These are phyloP conservation scores for Spizaetus ornatus DNA, from an alignment of 2,113 vertebrate species.

Conservation along the genomic window DNA sequence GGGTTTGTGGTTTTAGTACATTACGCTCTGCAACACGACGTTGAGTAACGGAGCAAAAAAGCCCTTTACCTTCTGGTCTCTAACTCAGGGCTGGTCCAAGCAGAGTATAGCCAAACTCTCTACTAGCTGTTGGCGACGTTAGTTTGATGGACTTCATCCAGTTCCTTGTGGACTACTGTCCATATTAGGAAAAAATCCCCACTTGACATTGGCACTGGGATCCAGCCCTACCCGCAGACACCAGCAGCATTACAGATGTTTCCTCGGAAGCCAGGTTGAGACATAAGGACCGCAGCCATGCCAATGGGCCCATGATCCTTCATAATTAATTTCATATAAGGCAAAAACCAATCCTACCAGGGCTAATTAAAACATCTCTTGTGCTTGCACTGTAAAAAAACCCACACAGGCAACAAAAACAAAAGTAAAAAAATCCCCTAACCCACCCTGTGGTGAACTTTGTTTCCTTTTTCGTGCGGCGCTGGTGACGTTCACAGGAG, in stretches of 20 bases:
- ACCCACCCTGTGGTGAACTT: slow-evolving; percentile 16
- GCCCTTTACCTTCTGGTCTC: neutral
- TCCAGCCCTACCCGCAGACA: neutral
- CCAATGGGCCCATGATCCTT: neutral
- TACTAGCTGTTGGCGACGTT: neutral
- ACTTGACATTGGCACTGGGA: neutral
- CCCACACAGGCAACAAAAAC: neutral
- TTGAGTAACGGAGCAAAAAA: neutral
- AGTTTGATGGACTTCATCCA: slow-evolving; percentile 16
- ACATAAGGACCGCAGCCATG: neutral
- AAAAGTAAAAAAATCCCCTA: slow-evolving; percentile 33
- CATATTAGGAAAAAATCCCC: slow-evolving; percentile 43
- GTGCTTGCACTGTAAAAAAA: neutral
- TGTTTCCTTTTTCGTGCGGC: neutral
- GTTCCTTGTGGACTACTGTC: slow-evolving; percentile 17
- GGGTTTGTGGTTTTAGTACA: neutral
- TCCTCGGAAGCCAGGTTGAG: neutral
- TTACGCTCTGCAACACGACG: accelerated
- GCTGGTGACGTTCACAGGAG: neutral
- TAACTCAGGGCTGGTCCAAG: neutral
- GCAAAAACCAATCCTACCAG: neutral
- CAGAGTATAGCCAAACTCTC: neutral
- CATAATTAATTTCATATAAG: neutral
- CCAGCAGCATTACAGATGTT: neutral
- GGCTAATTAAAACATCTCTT: neutral